Percentiles rank a stretch among this genome's conserved stretches.
These are phyloP conservation scores for Rhizomys pruinosus DNA, from an alignment of 2,113 vertebrate genomes.

Conservation along the genomic window DNA sequence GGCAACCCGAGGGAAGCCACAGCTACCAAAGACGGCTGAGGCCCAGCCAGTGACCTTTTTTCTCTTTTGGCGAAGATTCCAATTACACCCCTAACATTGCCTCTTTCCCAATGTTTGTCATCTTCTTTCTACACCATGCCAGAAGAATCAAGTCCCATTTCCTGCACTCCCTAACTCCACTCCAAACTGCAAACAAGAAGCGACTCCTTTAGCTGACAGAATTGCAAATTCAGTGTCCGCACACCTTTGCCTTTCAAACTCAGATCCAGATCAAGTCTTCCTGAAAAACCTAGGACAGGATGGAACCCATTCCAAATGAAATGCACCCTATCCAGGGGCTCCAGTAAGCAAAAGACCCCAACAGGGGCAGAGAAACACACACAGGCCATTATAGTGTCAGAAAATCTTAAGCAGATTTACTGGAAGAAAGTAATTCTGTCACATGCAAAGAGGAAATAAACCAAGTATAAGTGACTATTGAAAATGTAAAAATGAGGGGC, in stretches of 20 bases:
- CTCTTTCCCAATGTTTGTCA: not conserved
- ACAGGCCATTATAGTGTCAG: too few species aligned
- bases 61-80: constrained; percentile 40
- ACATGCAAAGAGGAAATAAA: not conserved
- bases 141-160: not conserved
- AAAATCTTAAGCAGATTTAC: not conserved
- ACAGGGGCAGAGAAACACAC: not conserved
- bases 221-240: too few species aligned
- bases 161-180: rapidly evolving
- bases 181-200: not conserved
- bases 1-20: constrained; percentile 46
- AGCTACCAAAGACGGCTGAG: not conserved
- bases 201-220: rapidly evolving
- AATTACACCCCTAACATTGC: not conserved
- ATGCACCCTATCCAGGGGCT: rapidly evolving
- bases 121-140: not conserved
- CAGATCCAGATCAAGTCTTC: not conserved
- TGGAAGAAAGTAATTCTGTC: not conserved
- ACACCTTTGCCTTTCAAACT: not conserved
- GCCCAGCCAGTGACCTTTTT: constrained; percentile 9
- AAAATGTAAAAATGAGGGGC: not conserved
- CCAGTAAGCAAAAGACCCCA: not conserved
- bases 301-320: not conserved
- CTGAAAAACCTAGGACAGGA: not conserved
- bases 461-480: not conserved